Evolutionary conservation across 1,140 invertebrate species (phyloP).

Genomic region (Berghia stephanieae): DNA sequence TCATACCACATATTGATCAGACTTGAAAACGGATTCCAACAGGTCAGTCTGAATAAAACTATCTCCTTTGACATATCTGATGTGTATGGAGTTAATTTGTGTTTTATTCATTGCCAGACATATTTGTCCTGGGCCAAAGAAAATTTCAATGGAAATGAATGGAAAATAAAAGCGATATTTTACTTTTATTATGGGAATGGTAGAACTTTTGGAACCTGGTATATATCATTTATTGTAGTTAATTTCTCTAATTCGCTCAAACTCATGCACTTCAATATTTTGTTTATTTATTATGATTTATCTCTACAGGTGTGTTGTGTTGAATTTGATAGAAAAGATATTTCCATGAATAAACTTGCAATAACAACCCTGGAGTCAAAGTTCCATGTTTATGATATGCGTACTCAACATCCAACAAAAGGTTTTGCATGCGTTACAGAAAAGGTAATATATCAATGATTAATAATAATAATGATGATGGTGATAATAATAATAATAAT

Average conservation of each 20-base stretch:
- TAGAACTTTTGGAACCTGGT: too few species aligned
- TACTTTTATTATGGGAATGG: too few species aligned
- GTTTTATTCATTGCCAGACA: too few species aligned
- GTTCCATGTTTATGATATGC: constrained; percentile 88
- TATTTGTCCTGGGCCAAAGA: too few species aligned
- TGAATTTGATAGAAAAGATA: constrained; percentile 94
- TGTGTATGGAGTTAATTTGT: too few species aligned
- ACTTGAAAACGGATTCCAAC: too few species aligned
- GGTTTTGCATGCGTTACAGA: constrained; percentile 84
- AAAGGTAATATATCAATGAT: constrained; percentile 69
- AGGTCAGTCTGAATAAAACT: too few species aligned
- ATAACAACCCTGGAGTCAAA: constrained; percentile 93
- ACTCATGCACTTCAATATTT: not conserved
- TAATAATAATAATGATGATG: not conserved
- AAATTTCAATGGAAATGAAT: too few species aligned
- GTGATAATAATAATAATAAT: constrained; percentile 9
- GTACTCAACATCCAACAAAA: constrained; percentile 86
- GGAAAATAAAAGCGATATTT: too few species aligned
- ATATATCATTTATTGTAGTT: too few species aligned
- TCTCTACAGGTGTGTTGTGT: constrained; percentile 78
- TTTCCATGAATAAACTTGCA: constrained; percentile 94
- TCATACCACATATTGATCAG: too few species aligned
- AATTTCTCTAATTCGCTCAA: not conserved
- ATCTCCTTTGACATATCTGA: too few species aligned
- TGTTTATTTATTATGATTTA: not conserved